Percentiles rank a stretch among this genome's conserved stretches.
phyloP scores from a whole-genome alignment of 2,113 vertebrate genomes.

The Alosa alosa region DNA sequence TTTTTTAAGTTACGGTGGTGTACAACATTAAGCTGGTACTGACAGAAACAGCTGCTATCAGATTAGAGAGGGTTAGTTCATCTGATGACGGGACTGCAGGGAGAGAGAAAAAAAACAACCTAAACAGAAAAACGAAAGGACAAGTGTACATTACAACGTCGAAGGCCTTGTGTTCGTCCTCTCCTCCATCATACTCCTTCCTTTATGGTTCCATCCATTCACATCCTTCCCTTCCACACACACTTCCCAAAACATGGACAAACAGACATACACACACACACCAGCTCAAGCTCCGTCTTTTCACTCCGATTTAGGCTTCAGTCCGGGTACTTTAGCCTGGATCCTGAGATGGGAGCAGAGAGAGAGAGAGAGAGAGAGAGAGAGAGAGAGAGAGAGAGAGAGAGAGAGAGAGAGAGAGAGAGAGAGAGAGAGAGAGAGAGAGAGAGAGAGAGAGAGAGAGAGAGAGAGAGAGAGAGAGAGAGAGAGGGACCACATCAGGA shows the following conservation, averaged over 20 bases:
- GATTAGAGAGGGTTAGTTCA: neutral
- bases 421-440: no score
- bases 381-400: no score
- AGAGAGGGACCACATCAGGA: neutral
- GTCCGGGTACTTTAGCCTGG: slow-evolving; percentile 51
- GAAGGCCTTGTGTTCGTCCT: neutral
- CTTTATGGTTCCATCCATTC: neutral
- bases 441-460: no score
- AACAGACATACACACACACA: slow-evolving; percentile 20
- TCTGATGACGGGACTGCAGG: neutral
- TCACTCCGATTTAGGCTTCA: slow-evolving; percentile 49
- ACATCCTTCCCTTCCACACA: neutral
- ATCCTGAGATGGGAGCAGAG: slow-evolving; percentile 38
- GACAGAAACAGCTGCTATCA: neutral
- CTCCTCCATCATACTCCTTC: neutral
- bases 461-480: no score
- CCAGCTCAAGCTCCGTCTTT: neutral
- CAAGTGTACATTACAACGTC: slow-evolving; percentile 10
- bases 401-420: no score
- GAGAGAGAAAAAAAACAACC: neutral
- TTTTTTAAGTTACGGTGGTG: neutral
- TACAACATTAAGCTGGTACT: neutral
- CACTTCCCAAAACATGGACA: neutral
- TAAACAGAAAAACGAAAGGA: neutral
- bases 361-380: neutral